phyloP scores from a whole-genome alignment of 1,140 invertebrate genomes.

The Monochamus saltuarius region DNA sequence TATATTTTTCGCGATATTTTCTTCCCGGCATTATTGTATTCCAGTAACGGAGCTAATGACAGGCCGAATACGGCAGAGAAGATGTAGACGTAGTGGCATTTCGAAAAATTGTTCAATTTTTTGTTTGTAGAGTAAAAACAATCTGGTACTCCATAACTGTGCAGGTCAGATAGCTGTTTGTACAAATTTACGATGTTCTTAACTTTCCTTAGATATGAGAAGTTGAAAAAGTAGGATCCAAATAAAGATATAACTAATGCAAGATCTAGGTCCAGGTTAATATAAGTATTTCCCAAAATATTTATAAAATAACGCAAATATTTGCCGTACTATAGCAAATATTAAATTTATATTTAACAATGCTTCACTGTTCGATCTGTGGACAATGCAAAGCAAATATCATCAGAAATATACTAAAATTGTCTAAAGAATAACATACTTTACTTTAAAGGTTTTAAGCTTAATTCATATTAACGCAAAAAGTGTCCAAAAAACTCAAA shows the following conservation, averaged over 20 bases:
- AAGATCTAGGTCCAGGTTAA: constrained; percentile 6
- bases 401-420: too few relatives aligned
- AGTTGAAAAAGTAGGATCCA: constrained; percentile 3
- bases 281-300: constrained; percentile 2
- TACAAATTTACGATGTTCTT: constrained; percentile 6
- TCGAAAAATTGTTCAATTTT: constrained; percentile 10
- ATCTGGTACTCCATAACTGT: constrained; percentile 4
- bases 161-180: constrained; percentile 15
- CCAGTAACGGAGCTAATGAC: background rate
- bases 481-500: too few relatives aligned
- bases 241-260: constrained; percentile 6
- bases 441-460: too few relatives aligned
- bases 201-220: constrained; percentile 4
- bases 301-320: too few relatives aligned
- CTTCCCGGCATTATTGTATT: background rate
- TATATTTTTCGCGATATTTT: constrained; percentile 8
- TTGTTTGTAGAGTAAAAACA: constrained; percentile 4
- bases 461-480: too few relatives aligned
- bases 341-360: too few relatives aligned
- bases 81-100: constrained; percentile 5
- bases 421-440: too few relatives aligned
- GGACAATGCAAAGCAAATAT: too few relatives aligned
- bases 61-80: background rate
- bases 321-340: too few relatives aligned
- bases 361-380: too few relatives aligned